A percentile compares a stretch with the other conserved stretches of the same genome.
These are phyloP conservation scores for Nothocercus nigrocapillus DNA, from an alignment of 2,113 vertebrate genomes.

Conservation along the genomic window DNA sequence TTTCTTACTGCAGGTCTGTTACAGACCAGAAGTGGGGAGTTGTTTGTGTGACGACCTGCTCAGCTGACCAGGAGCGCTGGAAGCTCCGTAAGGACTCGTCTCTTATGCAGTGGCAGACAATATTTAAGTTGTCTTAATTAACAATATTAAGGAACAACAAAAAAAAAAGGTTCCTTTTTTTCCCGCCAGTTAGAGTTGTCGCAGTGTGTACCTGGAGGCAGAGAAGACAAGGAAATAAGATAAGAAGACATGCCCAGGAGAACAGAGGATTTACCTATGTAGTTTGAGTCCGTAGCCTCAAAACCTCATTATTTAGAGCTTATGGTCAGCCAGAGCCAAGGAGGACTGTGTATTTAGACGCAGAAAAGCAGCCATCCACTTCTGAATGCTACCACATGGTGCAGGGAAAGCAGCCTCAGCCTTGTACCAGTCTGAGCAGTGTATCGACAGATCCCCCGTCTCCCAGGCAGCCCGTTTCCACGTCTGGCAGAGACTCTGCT, in stretches of 20 bases:
- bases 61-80: too few species aligned
- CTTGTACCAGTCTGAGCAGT: conserved; percentile 29
- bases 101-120: neutral
- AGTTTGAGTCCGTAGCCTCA: neutral
- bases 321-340: too few species aligned
- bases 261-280: neutral
- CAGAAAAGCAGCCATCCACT: too few species aligned
- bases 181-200: too few species aligned
- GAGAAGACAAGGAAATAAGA: neutral
- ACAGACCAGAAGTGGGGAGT: too few species aligned
- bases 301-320: too few species aligned
- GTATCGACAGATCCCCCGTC: conserved; percentile 7
- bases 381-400: neutral
- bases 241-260: neutral
- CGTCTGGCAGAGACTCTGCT: conserved; percentile 22
- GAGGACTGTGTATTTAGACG: too few species aligned
- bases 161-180: too few species aligned
- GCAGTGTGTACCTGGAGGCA: neutral
- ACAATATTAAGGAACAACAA: too few species aligned
- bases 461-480: conserved; percentile 11
- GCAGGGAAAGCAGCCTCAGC: neutral
- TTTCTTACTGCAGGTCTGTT: too few species aligned
- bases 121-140: neutral
- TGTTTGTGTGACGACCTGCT: too few species aligned
- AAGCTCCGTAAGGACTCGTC: neutral